Percentiles rank a stretch among this genome's conserved stretches.
Conservation (phyloP, 2,113 vertebrate genomes). For the Ancistrus triradiatus region DNA sequence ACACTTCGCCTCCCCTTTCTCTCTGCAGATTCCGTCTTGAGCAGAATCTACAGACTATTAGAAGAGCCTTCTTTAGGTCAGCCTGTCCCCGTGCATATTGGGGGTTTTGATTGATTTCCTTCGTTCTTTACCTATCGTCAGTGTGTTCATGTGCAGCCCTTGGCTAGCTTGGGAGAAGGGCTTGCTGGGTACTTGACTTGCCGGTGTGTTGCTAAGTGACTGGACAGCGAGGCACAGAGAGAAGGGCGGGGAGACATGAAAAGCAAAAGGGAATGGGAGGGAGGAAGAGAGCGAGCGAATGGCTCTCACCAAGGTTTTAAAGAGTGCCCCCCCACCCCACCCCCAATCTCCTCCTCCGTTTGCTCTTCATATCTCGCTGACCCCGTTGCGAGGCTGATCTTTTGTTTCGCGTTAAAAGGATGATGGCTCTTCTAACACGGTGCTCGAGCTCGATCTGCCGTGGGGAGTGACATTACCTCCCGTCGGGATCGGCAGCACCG, state of each 20-base stretch:
- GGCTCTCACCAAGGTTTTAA: constrained; percentile 4
- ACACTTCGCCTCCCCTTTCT: too few relatives aligned
- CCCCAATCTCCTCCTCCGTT: constrained; percentile 4
- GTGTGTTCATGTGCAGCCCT: constrained; percentile 18
- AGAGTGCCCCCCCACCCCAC: not conserved
- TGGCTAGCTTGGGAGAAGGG: constrained; percentile 2
- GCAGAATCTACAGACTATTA: not conserved
- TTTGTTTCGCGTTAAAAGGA: constrained; percentile 14
- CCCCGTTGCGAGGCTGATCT: constrained; percentile 18
- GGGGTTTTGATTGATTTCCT: not conserved
- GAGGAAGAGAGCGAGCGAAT: not conserved
- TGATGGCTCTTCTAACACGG: not conserved
- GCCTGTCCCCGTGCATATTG: not conserved
- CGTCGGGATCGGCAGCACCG: constrained; percentile 1
- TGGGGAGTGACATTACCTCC: constrained; percentile 17
- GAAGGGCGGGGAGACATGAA: not conserved
- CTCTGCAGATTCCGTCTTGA: too few relatives aligned
- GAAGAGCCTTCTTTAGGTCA: not conserved
- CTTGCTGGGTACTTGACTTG: constrained; percentile 13
- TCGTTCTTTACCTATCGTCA: constrained; percentile 4
- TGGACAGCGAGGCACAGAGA: constrained; percentile 10
- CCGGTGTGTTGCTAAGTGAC: constrained; percentile 48
- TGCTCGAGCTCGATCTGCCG: not conserved
- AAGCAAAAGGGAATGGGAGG: not conserved
- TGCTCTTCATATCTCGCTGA: constrained; percentile 11